Evolutionary conservation across 2,797 vertebrate species (phyloP).

Genomic region (Melanotaenia nigrans): DNA sequence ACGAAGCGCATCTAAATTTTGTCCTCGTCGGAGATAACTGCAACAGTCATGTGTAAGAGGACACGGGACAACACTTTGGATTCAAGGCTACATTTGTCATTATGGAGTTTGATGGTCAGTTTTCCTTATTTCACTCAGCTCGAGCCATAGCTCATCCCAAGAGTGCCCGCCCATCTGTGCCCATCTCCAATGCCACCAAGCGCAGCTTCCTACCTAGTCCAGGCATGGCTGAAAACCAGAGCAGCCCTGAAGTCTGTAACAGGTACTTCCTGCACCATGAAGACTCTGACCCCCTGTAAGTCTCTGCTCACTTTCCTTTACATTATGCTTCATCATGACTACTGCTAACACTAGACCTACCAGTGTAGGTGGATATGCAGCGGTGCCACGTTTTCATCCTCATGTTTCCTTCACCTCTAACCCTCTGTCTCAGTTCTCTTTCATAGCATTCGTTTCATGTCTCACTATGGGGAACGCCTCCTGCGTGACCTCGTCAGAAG

Average conservation of each 20-base stretch:
- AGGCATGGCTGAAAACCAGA: slow-evolving; percentile 80
- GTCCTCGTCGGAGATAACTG: too few species aligned
- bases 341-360: slow-evolving; percentile 37
- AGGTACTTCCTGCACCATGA: slow-evolving; percentile 91
- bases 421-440: slow-evolving; percentile 9
- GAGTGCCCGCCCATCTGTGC: slow-evolving; percentile 89
- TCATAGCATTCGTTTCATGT: not conserved
- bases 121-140: slow-evolving; percentile 73
- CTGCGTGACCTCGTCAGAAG: too few species aligned
- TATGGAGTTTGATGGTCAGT: not conserved
- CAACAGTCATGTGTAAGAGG: too few species aligned
- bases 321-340: slow-evolving; percentile 50
- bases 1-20: too few species aligned
- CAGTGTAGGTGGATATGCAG: slow-evolving; percentile 31
- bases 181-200: slow-evolving; percentile 97
- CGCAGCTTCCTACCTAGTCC: slow-evolving; percentile 92
- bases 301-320: slow-evolving; percentile 63
- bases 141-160: slow-evolving; percentile 89
- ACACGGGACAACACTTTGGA: not conserved
- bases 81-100: not conserved
- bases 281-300: slow-evolving; percentile 88
- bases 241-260: slow-evolving; percentile 85
- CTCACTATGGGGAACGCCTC: too few species aligned
- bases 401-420: slow-evolving; percentile 15
- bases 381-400: slow-evolving; percentile 9